Conservation (phyloP, 2,113 vertebrate genomes). For the Orthonyx spaldingii region DNA sequence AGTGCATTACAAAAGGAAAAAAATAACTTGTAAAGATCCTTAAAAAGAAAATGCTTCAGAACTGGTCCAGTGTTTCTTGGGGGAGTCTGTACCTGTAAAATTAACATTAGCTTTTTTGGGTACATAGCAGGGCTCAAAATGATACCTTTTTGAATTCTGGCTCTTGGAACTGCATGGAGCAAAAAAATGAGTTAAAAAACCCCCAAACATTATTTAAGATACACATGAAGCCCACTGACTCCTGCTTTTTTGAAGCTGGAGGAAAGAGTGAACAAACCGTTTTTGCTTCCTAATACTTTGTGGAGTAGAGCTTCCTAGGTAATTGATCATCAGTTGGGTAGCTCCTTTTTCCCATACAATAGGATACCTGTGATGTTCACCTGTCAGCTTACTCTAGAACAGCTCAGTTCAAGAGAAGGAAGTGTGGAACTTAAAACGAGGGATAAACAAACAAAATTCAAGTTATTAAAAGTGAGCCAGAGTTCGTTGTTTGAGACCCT, state of each 20-base stretch:
- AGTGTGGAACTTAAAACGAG: neutral
- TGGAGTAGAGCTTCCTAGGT: neutral
- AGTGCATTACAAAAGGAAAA: neutral
- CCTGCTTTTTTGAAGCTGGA: neutral
- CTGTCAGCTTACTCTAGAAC: neutral
- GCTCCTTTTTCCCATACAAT: neutral
- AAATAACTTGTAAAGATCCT: neutral
- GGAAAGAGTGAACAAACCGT: neutral
- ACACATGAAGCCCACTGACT: neutral
- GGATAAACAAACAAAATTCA: neutral
- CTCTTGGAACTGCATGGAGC: neutral
- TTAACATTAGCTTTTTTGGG: neutral
- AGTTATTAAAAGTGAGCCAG: conserved; percentile 28
- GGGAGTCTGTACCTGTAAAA: conserved; percentile 51
- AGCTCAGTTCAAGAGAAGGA: neutral
- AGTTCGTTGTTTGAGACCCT: conserved; percentile 52
- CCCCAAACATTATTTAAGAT: neutral
- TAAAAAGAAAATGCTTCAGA: conserved; percentile 40
- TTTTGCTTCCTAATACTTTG: neutral
- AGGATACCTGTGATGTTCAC: neutral
- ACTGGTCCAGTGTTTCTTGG: conserved; percentile 43
- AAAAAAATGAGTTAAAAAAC: neutral
- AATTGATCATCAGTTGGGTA: neutral
- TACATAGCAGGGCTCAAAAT: conserved; percentile 40
- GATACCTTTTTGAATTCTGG: conserved; percentile 12